These are phyloP conservation scores for Mobula hypostoma DNA, from an alignment of 2,113 vertebrate genomes.

Conservation along the genomic window DNA sequence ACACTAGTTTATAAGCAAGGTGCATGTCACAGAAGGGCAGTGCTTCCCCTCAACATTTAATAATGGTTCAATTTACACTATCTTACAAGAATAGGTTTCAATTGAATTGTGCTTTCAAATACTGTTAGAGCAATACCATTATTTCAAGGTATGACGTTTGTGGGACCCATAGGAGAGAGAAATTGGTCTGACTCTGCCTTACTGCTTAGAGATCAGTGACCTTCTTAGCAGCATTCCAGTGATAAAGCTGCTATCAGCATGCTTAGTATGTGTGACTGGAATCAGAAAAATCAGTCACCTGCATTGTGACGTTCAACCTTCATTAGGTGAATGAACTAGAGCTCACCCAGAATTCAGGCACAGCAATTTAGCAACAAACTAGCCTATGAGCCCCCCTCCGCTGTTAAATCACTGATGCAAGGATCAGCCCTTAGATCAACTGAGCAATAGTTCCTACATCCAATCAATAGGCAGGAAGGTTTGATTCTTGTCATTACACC, in stretches of 20 bases:
- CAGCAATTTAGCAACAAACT: background rate
- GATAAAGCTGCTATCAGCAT: background rate
- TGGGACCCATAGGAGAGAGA: background rate
- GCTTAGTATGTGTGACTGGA: background rate
- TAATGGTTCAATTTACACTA: too few species aligned
- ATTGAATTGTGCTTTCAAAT: background rate
- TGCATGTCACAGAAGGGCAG: background rate
- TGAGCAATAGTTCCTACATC: background rate
- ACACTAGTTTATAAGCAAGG: background rate
- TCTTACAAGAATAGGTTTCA: background rate
- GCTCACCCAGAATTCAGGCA: background rate
- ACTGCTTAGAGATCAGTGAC: background rate
- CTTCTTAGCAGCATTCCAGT: background rate
- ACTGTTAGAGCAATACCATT: background rate
- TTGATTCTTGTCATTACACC: background rate
- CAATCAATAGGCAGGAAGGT: background rate
- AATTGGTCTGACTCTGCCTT: background rate
- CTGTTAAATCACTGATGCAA: background rate
- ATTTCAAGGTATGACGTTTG: background rate
- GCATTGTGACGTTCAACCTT: conserved; percentile 5
- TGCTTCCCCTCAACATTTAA: background rate
- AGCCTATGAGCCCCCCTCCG: background rate
- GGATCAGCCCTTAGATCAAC: background rate
- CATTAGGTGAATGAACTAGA: too few species aligned
- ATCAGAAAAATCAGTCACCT: background rate